Percentiles rank a stretch among this genome's conserved stretches.
Evolutionary conservation across 92 coral and sea anemone genomes (phyloP).

Genomic region (Heteractis magnifica): DNA sequence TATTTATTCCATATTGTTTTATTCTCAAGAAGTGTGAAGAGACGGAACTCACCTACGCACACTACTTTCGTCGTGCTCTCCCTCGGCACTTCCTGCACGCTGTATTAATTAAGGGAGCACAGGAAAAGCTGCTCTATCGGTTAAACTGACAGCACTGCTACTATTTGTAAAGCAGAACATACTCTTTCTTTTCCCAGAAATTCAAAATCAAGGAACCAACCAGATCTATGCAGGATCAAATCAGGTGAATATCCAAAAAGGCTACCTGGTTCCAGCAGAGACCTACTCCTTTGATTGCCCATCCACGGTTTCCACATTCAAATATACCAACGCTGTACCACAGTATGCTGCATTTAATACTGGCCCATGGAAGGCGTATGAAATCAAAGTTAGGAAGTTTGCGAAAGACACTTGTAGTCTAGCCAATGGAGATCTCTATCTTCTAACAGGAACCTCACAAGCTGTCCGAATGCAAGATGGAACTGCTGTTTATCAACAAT

Average conservation of each 20-base stretch:
- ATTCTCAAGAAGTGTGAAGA: too few species aligned
- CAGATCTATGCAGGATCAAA: neutral
- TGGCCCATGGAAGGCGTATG: conserved; percentile 25
- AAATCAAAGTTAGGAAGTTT: conserved; percentile 8
- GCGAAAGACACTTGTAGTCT: neutral
- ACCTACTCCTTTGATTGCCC: conserved; percentile 23
- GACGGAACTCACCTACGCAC: too few species aligned
- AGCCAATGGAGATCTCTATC: conserved; percentile 17
- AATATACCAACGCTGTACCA: conserved; percentile 40
- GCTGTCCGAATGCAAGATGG: neutral
- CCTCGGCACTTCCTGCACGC: too few species aligned
- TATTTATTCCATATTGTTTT: too few species aligned
- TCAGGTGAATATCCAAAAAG: neutral
- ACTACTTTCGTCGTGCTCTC: too few species aligned
- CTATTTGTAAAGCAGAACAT: too few species aligned
- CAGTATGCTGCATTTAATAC: conserved; percentile 29
- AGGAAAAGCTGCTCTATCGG: too few species aligned
- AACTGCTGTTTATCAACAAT: too few species aligned
- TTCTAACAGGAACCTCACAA: conserved; percentile 37
- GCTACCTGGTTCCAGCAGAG: conserved; percentile 25
- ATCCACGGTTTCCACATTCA: conserved; percentile 31
- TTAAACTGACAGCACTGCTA: too few species aligned
- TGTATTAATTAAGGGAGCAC: too few species aligned
- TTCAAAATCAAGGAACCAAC: neutral
- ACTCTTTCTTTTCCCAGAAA: neutral